Evolutionary conservation across 2,113 vertebrate species (phyloP), one percentile per base, ranked within the genome.

Genomic region (Microtus montanus): DNA sequence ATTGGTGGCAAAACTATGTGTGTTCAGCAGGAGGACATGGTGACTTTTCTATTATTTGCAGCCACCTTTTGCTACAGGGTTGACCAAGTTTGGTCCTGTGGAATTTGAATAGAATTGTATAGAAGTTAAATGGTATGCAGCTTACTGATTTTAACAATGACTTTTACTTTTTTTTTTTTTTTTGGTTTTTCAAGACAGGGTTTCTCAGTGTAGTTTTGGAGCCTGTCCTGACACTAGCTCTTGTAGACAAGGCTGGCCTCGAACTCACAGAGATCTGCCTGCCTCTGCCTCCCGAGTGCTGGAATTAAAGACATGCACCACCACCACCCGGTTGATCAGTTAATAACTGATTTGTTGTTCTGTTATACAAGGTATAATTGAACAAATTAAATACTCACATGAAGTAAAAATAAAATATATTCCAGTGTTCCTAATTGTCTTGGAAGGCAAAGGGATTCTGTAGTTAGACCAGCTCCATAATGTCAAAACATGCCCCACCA

Each of bases 361-460:
- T 84, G 82, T 92, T 96, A 96, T 79, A 84, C 63, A 95, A 85
- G 83, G 66, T 61, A 94, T 87, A 96, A 97, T 84, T 96, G 74
- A 80, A 88, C 83, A 96, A 93, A 88, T 63, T 95, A 94, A 96
- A 95, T 64, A 78, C n/a, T 86, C 41, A 93, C 66, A 93, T 93
- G 93, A 94, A 87, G 19, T 91, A 14, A 70, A 95, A 8, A 98
- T 80, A 97, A 98, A 95, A 94, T 75, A 95, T 63, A 89, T 96
- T 94, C 77, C 71, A 78, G 38, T 44, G 58, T 82, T 86, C 44
- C 95, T 96, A 96, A 90, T 96, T 88, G 97, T 88, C 52, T 89
- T 15, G 52, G 52, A 94, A 93, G 87, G 94, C 94, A 85, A 85
- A 94, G 97, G 90, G 93, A 96, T 84, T 98, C 75, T 85, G 82